Evolutionary conservation across 2,113 vertebrate species (phyloP), one percentile per base, ranked within the genome.

Genomic region (Corydoras sp.): DNA sequence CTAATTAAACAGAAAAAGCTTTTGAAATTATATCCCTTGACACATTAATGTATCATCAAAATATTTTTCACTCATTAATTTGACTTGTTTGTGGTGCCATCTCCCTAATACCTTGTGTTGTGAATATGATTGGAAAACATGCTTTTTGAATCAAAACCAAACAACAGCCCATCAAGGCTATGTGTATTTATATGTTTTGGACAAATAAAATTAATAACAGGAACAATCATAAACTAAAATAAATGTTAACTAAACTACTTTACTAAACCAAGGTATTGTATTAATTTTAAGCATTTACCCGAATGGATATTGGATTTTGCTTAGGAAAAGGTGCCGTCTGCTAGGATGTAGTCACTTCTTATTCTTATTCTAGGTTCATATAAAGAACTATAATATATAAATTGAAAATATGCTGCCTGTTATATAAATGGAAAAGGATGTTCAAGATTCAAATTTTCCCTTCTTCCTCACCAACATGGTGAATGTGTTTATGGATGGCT

Each of bases 21-120:
- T 76, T 55, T 77, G 72, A 80, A 80, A 69, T 67, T 58, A 72
- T 72, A 73, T 77, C 76, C 72, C 76, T 77, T 80, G 79, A 80
- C 79, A 80, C 79, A 73, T 80, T 80, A 80, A 77, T 80, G 72
- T 77, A 80, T 77, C 79, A 80, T 80, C 79, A 80, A 80, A 80
- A 80, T 77, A 80, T 80, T 80, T 76, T 80, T 77, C 79, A 60
- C 78, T 80, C 79, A 80, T 80, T 80, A 80, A 80, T 80, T 71
- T 77, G 79, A 80, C 72, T 80, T 80, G 79, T 80, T 80, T 80
- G 73, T 75, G 70, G 69, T 77, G 67, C 67, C 74, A 71, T 69
- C 75, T 75, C 67, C 69, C 69, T 77, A 80, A 75, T 80, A 73
- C 74, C 73, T 77, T 75, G 75, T 77, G 74, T 69, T 75, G 69